phyloP scores from a whole-genome alignment of 2,888 invertebrate species.

The Leptogaster cylindrica region DNA sequence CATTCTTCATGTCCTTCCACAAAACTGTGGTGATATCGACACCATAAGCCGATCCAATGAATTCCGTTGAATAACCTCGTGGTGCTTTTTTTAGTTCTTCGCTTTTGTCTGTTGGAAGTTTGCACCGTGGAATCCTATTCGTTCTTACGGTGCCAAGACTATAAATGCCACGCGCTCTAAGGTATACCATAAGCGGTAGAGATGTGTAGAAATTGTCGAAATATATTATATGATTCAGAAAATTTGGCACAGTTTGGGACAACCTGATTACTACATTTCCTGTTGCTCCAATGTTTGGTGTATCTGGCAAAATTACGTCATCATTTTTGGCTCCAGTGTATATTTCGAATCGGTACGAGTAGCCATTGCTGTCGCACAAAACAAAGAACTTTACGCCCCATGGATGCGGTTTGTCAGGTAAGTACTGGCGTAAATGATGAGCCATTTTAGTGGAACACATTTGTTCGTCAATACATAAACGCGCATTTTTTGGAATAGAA shows the following conservation, averaged over 20 bases:
- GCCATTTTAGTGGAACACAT: too few relatives aligned
- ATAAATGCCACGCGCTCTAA: conserved; percentile 43
- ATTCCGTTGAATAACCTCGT: conserved; percentile 40
- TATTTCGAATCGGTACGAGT: conserved; percentile 44
- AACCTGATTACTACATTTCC: conserved; percentile 34
- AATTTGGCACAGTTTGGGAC: conserved; percentile 31
- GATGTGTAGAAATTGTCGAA: conserved; percentile 44
- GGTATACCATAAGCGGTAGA: conserved; percentile 40
- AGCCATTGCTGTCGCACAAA: conserved; percentile 38
- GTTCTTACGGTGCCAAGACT: conserved; percentile 44
- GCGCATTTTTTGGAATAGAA: too few relatives aligned
- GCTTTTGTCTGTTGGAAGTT: conserved; percentile 23
- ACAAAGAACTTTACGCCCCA: too few relatives aligned
- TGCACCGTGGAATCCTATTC: conserved; percentile 45
- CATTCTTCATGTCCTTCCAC: conserved; percentile 57
- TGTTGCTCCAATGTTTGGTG: conserved; percentile 45
- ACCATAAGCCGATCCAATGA: conserved; percentile 46
- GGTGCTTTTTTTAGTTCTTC: too few relatives aligned
- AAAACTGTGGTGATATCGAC: conserved; percentile 46
- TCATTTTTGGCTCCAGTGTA: conserved; percentile 43
- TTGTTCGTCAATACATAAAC: too few relatives aligned
- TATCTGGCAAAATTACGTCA: conserved; percentile 40
- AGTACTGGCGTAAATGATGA: too few relatives aligned
- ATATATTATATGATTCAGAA: conserved; percentile 37
- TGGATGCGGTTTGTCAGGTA: too few relatives aligned